A percentile compares a stretch with the other conserved stretches of the same genome.
phyloP scores from a whole-genome alignment of 2,797 vertebrate species.

The Enteromius thamalakanensis region DNA sequence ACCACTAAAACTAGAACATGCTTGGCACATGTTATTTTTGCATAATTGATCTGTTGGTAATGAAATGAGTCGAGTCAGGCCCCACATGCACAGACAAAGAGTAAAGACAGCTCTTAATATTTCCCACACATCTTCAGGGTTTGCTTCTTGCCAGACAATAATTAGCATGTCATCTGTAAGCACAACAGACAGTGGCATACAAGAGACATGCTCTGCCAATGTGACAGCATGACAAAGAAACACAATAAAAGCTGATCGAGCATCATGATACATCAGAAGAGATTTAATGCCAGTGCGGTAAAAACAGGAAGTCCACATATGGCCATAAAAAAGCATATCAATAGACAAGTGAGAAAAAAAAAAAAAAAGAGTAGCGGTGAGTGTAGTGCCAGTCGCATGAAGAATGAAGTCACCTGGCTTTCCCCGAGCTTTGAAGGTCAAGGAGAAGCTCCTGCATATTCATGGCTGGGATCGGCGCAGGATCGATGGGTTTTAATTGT shows the following conservation, averaged over 20 bases:
- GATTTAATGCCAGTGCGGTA: constrained; percentile 56
- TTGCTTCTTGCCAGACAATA: constrained; percentile 43
- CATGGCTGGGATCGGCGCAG: constrained; percentile 82
- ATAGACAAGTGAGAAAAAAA: neutral
- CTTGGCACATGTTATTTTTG: constrained; percentile 54
- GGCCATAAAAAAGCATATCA: constrained; percentile 51
- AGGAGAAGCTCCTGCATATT: constrained; percentile 99
- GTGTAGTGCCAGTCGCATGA: constrained; percentile 76
- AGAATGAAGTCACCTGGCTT: constrained; percentile 88
- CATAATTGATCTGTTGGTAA: constrained; percentile 62
- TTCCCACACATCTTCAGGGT: constrained; percentile 48
- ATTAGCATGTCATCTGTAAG: constrained; percentile 59
- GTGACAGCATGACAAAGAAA: constrained; percentile 58
- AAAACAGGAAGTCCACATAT: constrained; percentile 42
- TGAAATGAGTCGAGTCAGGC: constrained; percentile 50
- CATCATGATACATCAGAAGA: constrained; percentile 45
- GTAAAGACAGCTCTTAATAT: constrained; percentile 49
- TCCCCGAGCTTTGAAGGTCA: constrained; percentile 92
- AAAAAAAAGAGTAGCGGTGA: constrained; percentile 57
- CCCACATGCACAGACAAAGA: constrained; percentile 48
- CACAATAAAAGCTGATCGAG: constrained; percentile 53
- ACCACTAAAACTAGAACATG: constrained; percentile 33
- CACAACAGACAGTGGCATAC: constrained; percentile 41
- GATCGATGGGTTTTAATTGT: constrained; percentile 99
- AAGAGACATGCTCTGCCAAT: constrained; percentile 47